These are phyloP conservation scores for Pipra filicauda DNA, from an alignment of 2,113 vertebrate genomes.

Conservation along the genomic window DNA sequence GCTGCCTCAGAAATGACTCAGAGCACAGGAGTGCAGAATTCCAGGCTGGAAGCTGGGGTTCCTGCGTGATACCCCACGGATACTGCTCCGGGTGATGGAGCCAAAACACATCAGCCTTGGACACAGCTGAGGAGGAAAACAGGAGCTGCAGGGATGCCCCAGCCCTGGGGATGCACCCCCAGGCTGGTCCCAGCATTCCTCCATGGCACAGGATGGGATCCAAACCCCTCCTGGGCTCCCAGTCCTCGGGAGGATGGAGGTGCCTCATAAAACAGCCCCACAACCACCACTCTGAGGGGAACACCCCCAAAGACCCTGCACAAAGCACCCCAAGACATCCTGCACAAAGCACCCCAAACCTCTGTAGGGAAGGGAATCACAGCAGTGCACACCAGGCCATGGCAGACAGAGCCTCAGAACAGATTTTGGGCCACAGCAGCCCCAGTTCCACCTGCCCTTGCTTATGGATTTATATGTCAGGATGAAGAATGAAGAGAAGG, in stretches of 20 bases:
- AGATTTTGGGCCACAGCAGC: background rate
- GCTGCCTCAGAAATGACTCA: fast-evolving
- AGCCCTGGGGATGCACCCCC: background rate
- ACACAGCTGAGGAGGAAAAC: fast-evolving
- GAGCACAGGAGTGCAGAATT: fast-evolving
- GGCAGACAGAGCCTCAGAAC: background rate
- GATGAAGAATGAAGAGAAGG: no score
- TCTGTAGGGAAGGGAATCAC: background rate
- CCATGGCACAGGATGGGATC: fast-evolving
- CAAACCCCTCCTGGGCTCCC: background rate
- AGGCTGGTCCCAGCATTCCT: background rate
- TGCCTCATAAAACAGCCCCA: fast-evolving
- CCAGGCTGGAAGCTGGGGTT: background rate
- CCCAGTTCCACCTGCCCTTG: fast-evolving
- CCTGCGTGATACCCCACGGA: fast-evolving
- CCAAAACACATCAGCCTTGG: fast-evolving
- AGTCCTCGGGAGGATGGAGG: background rate
- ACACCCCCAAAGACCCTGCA: background rate
- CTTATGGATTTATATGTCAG: fast-evolving
- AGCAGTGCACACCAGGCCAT: background rate
- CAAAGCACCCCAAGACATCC: background rate
- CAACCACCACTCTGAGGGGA: fast-evolving
- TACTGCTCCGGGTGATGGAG: fast-evolving
- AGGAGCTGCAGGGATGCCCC: background rate
- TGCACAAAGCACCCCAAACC: background rate